A percentile compares a stretch with the other conserved stretches of the same genome.
These are phyloP conservation scores for Pemphredon lugubris DNA, from an alignment of 2,888 invertebrate genomes.

Conservation along the genomic window DNA sequence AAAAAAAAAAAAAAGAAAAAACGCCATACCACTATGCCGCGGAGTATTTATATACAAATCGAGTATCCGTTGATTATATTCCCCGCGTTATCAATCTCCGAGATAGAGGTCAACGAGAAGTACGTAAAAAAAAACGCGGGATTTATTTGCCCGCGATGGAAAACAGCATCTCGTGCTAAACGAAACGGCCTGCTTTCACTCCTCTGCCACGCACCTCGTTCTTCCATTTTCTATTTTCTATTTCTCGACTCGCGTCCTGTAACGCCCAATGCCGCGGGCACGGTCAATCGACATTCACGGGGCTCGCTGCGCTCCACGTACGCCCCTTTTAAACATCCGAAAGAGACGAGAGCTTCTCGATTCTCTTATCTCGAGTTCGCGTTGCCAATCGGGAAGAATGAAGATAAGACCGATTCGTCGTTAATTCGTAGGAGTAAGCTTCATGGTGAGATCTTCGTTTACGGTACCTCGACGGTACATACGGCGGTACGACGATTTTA, in stretches of 20 bases:
- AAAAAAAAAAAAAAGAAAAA: no score
- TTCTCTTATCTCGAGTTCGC: slow-evolving; percentile 26
- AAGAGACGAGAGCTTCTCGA: not conserved
- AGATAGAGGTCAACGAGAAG: no score
- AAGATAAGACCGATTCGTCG: slow-evolving; percentile 14
- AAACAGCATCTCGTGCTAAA: slow-evolving; percentile 22
- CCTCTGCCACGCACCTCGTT: slow-evolving; percentile 19
- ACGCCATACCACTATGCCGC: no score
- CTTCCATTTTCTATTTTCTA: slow-evolving; percentile 59
- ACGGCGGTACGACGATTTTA: no score
- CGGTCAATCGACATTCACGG: slow-evolving; percentile 29
- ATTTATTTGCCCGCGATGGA: no score
- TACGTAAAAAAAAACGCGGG: no score
- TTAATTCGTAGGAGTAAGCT: slow-evolving; percentile 14
- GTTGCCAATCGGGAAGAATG: slow-evolving; percentile 17
- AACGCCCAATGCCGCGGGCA: slow-evolving; percentile 42
- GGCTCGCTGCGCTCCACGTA: not conserved
- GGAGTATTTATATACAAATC: no score
- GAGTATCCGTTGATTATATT: no score
- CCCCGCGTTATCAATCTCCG: not conserved
- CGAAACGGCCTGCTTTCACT: slow-evolving; percentile 50
- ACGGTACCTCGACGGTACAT: slow-evolving; percentile 9
- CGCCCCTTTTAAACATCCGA: slow-evolving; percentile 4
- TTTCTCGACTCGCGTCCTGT: slow-evolving; percentile 33
- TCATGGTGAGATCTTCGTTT: slow-evolving; percentile 43